Conservation (phyloP, 2,888 invertebrate genomes). For the Mayetiola destructor region DNA sequence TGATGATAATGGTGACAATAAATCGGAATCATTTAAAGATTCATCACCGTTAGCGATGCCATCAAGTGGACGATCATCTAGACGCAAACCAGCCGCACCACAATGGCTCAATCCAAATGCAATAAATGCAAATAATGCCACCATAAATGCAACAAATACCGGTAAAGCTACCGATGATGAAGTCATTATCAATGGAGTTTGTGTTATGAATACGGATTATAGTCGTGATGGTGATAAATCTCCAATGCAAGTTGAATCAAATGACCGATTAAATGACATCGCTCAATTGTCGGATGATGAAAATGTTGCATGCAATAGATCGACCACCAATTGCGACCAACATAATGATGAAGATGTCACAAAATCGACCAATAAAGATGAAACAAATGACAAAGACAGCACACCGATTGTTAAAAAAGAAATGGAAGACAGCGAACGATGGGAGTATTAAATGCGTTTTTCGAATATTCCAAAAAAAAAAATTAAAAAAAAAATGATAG, state of each 20-base stretch:
- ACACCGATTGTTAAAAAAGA: slow-evolving; percentile 39
- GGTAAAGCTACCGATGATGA: slow-evolving; percentile 41
- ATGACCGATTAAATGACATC: slow-evolving; percentile 31
- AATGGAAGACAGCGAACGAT: slow-evolving; percentile 40
- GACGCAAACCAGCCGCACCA: slow-evolving; percentile 89
- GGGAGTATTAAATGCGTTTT: slow-evolving; percentile 39
- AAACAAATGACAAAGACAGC: slow-evolving; percentile 13
- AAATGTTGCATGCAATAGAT: slow-evolving; percentile 30
- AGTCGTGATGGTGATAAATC: slow-evolving; percentile 40
- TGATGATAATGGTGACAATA: slow-evolving; percentile 18
- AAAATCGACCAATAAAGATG: slow-evolving; percentile 20
- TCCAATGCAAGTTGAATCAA: slow-evolving; percentile 53
- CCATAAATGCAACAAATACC: slow-evolving; percentile 19
- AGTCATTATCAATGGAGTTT: slow-evolving; percentile 86
- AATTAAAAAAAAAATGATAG: background rate
- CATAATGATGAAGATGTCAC: slow-evolving; percentile 24
- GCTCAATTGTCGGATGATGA: slow-evolving; percentile 36
- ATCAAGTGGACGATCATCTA: slow-evolving; percentile 45
- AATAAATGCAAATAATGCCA: slow-evolving; percentile 48
- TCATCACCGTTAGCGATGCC: slow-evolving; percentile 26
- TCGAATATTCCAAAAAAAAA: background rate
- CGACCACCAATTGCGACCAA: slow-evolving; percentile 21
- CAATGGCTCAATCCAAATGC: slow-evolving; percentile 96
- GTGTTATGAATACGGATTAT: slow-evolving; percentile 76
- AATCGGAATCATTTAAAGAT: slow-evolving; percentile 28